Base-by-base conservation (phyloP, 2,888 invertebrate genomes). In the Drosophila rellima region DNA sequence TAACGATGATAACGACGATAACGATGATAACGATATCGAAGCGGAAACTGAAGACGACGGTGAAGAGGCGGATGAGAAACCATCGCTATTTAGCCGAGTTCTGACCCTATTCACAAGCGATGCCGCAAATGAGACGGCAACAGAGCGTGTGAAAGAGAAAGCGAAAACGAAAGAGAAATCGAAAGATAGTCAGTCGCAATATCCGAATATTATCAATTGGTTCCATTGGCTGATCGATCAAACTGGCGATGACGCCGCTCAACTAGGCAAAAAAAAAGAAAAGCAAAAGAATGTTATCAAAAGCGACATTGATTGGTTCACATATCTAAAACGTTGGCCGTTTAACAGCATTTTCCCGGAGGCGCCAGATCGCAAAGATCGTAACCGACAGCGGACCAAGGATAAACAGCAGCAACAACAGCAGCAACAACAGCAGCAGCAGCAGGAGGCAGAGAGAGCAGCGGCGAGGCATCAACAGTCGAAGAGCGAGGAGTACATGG, bases 251-350 rank as follows among this genome's bases (percentile, higher is more conserved):
- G 69, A 69, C 31, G 37, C 71, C 60, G 10, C 81, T 62, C 29
- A 76, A 23, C 47, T 11, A 6, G 33, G 18, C 47, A 74, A 74
- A 37, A 65, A 67, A 17, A 50, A 59, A 4, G 61, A 50, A 26
- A 60, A 69, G 39, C 31, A 67, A 63, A 57, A 80, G 56, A 13
- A 1, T 7, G 26, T 11, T 13, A 29, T 47, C 80, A 62, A 50
- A 4, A 42, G 78, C 66, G 71, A 63, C 17, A 72, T 75, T 26
- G 82, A 79, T 67, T 91, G 88, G 90, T 63, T 87, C 23, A 78
- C 88, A 5, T 92, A 92, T 57, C 71, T 92, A 2, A 90, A 92
- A 51, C 91, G 92, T 29, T 92, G 91, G 91, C 92, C 92, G 13
- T 90, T 92, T 60, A 92, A 92, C 60, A 87, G 89, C 42, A 83